Base-by-base conservation (phyloP, 2,888 invertebrate species). In the Andrena hattorfiana region DNA sequence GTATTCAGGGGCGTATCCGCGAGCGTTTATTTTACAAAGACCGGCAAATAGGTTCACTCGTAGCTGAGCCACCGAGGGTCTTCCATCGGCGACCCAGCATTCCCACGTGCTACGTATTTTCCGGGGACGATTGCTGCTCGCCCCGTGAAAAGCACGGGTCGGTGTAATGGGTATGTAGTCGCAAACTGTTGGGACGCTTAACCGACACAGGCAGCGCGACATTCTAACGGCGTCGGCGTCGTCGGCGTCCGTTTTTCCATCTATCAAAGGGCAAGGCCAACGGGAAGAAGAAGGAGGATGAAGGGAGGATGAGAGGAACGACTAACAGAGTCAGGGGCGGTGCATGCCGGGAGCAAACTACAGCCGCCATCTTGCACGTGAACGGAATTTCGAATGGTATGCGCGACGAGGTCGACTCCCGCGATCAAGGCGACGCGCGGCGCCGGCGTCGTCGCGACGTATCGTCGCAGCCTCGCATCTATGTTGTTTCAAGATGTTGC, bases 321-420 rank as follows among this genome's bases (percentile, higher is more conserved):
- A 62, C 85, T 74, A 83, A 73, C 79, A 76, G 85, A 84, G 85
- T 81, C 84, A 85, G 91, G 91, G 92, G 92, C 91, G 92, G 88
- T 90, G 88, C 91, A 90, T 89, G 90, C 90, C 88, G 89, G 90
- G 91, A 90, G 90, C 92, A 92, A 93, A 92, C 93, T 92, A 91
- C 91, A 90, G 93, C 93, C 93, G 93, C 93, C 93, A 93, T 93
- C 93, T 93, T 93, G 93, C 92, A 93, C 93, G 93, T 93, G 93
- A 90, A 90, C 87, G 85, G 93, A 93, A 93, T 93, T 90, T 89
- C 91, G 86, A 93, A 87, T 86, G 85, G 89, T 83, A 87, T 75
- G 59, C 60, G 56, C 81, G 66, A 54, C 59, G 74, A 49, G 30
- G 54, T 35, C 56, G 63, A 20, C 20, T 63, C 23, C 35, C 20